phyloP scores from a whole-genome alignment of 2,113 vertebrate genomes.

The Ranitomeya imitator region DNA sequence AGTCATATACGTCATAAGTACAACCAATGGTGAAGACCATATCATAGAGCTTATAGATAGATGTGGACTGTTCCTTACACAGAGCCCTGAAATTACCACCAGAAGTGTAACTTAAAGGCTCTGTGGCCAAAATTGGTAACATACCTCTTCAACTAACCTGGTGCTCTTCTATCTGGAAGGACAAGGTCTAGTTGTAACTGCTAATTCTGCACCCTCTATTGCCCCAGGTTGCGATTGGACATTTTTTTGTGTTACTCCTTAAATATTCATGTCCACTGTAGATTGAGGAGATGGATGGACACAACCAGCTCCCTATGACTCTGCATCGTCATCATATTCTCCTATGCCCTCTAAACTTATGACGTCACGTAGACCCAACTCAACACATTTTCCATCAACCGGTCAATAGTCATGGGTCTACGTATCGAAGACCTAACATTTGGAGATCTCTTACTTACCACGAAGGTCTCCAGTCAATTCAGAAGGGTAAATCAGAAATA shows the following conservation, averaged over 20 bases:
- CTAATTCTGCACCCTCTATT: too few relatives aligned
- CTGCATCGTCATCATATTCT: not conserved
- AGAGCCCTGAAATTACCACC: not conserved
- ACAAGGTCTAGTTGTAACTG: too few relatives aligned
- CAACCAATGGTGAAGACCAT: not conserved
- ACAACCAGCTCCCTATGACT: not conserved
- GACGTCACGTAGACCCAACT: not conserved
- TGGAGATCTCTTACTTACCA: not conserved
- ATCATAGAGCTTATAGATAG: not conserved
- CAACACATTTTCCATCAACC: not conserved
- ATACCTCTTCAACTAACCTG: too few relatives aligned
- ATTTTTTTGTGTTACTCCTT: not conserved
- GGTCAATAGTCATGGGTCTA: not conserved
- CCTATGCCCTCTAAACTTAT: not conserved
- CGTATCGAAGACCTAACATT: not conserved
- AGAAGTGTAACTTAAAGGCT: too few relatives aligned
- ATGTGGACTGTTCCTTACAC: not conserved
- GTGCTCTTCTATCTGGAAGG: too few relatives aligned
- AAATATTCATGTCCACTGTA: not conserved
- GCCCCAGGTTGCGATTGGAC: too few relatives aligned
- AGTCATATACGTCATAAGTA: not conserved
- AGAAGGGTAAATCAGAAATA: not conserved
- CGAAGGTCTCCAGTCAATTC: not conserved
- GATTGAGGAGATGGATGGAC: not conserved
- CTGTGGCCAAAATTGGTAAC: too few relatives aligned